Base-by-base conservation (phyloP, 2,888 invertebrate genomes). In the Geophilus truncorum region DNA sequence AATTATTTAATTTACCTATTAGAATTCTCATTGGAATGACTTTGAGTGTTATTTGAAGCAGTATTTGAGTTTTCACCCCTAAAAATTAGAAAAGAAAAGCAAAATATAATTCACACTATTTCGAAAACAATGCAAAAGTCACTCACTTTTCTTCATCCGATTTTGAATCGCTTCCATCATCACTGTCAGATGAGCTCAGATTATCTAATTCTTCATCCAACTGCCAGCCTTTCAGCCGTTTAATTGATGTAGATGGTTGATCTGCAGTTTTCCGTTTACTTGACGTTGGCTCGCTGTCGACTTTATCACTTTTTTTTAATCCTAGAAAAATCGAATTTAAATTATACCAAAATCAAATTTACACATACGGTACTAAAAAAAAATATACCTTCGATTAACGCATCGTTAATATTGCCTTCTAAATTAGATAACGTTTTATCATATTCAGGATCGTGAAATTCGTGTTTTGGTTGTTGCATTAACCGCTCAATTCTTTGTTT, bases 371-470 rank as follows among this genome's bases (percentile, higher is more conserved):
- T n/a, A 15, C 36, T 36, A 36, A n/a, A 12, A 45, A 45, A 45
- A 15, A 12, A 45, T 45, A n/a, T 81, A 85, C 87, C 97, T 86
- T 93, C 92, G 83, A 93, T 92, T 0, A 98, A 91, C 0, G 98
- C 94, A 85, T 94, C 93, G 83, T 92, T 92, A 0, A 96, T 92
- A 83, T 93, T 91, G 83, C 96, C 95, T 0, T 93, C 91, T 81
- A 96, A 87, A 81, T 90, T 91, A 7, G 93, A 90, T 77, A 95
- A 89, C 80, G 93, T 92, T 83, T 92, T 91, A 82, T 94, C 93
- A 86, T 95, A 96, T 1, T 89, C 88, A 78, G 92, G 90, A 87
- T 96, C 95, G 83, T 92, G 92, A 86, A 98, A 94, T 83, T 95
- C 93, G 83, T 96, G 94, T 86, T 93, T 95, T 5, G 88, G 87